phyloP scores from a whole-genome alignment of 2,888 invertebrate genomes.

The Pemphredon lugubris region DNA sequence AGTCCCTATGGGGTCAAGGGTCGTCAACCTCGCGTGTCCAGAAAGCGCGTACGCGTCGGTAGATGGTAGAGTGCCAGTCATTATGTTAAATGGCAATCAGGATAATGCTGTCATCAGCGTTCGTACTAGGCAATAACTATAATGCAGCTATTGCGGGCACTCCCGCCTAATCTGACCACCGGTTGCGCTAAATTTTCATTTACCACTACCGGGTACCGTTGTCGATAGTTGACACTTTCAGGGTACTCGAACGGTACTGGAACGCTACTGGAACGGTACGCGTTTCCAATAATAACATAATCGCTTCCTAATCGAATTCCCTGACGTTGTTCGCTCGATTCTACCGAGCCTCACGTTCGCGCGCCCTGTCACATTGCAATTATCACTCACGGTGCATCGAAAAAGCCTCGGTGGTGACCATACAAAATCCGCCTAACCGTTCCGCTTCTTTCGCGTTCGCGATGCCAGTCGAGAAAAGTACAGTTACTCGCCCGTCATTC shows the following conservation, averaged over 20 bases:
- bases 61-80: conserved; percentile 71
- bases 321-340: background rate
- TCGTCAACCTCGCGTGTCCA: conserved; percentile 67
- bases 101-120: conserved; percentile 77
- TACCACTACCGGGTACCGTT: conserved; percentile 62
- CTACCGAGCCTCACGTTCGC: conserved; percentile 10
- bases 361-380: conserved; percentile 21
- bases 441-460: conserved; percentile 24
- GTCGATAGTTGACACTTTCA: conserved; percentile 1
- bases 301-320: background rate
- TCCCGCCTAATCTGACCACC: conserved; percentile 66
- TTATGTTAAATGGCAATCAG: conserved; percentile 79
- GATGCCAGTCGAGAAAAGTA: conserved; percentile 31
- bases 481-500: conserved; percentile 51
- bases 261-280: background rate
- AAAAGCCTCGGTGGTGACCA: conserved; percentile 11
- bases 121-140: conserved; percentile 68
- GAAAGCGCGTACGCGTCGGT: conserved; percentile 57
- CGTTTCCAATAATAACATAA: background rate
- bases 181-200: conserved; percentile 65
- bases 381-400: conserved; percentile 19
- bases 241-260: background rate
- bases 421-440: conserved; percentile 39
- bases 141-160: conserved; percentile 64
- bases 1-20: conserved; percentile 62